Percentiles rank a stretch among this genome's conserved stretches.
These are phyloP conservation scores for Dolichopus griseipennis DNA, from an alignment of 2,888 invertebrate species.

Conservation along the genomic window DNA sequence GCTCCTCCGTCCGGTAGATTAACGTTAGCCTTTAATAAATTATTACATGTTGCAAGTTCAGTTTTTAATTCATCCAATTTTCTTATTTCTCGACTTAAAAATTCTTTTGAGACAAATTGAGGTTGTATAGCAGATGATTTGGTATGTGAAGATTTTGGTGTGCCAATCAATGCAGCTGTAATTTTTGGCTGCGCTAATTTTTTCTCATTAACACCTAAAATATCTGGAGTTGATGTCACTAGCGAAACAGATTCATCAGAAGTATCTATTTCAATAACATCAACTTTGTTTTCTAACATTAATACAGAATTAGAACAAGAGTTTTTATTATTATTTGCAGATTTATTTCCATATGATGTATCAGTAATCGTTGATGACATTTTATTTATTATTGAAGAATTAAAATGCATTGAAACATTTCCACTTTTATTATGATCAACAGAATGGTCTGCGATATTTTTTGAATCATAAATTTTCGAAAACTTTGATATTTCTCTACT, in stretches of 20 bases:
- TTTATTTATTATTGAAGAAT: slow-evolving; percentile 14
- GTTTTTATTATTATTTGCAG: neutral
- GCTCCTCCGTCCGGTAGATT: slow-evolving; percentile 57
- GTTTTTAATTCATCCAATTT: slow-evolving; percentile 44
- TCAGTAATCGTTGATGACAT: slow-evolving; percentile 20
- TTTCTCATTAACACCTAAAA: slow-evolving; percentile 21
- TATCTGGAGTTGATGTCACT: slow-evolving; percentile 18
- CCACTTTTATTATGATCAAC: neutral
- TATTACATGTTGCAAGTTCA: slow-evolving; percentile 41
- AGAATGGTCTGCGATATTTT: neutral
- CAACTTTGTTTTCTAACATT: slow-evolving; percentile 2
- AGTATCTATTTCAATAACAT: slow-evolving; percentile 13
- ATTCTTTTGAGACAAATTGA: slow-evolving; percentile 28
- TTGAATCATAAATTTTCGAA: neutral
- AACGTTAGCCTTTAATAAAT: slow-evolving; percentile 29
- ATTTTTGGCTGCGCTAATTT: slow-evolving; percentile 32
- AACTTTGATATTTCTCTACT: neutral
- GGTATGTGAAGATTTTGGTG: neutral
- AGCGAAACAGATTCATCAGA: slow-evolving; percentile 7
- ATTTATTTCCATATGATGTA: neutral
- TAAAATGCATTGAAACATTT: slow-evolving; percentile 11
- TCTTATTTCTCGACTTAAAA: slow-evolving; percentile 43
- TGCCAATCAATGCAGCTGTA: slow-evolving; percentile 11
- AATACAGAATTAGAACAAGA: neutral
- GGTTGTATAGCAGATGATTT: neutral